Evolutionary conservation across 2,113 vertebrate genomes (phyloP), one percentile per base, ranked within the genome.

Genomic region (Procavia capensis): DNA sequence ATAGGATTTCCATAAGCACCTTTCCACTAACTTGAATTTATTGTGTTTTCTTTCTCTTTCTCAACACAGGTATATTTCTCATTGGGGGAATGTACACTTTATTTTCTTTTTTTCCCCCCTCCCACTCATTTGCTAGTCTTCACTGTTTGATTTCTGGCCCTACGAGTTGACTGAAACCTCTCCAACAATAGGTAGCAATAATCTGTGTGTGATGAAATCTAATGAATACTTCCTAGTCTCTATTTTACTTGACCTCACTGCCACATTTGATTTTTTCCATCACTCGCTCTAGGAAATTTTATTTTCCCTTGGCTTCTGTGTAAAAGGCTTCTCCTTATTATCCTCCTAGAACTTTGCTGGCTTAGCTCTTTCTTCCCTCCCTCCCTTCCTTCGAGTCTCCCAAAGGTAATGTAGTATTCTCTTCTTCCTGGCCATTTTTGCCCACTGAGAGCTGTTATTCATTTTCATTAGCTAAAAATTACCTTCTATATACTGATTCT

Each of bases 261-360:
- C 11, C 31, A 70, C 43, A 70, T 86, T n/a, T 95, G 63, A 92
- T 92, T 85, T 75, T 78, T 96, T 93, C 95, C 31, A 95, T 95
- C 24, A 95, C 39, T 88, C 83, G 54, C 66, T 92, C 13, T 20
- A 82, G 43, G 43, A 92, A 91, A 85, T 63, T 93, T 78, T 76
- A 88, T 96, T 92, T 96, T 88, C 19, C 25, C 13, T 80, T 89
- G 64, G 9, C 6, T 92, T 87, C 29, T 68, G 59, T 54, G 29
- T 86, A 66, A 57, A 86, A 91, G 50, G 0, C 34, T 13, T 68
- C 31, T 78, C 10, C 27, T 80, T 3, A 13, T 76, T 81, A 63
- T 95, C 22, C 63, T 86, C 66, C 66, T 88, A 64, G 80, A 93
- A 75, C 2, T 86, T 82, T 91, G 25, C 25, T 85, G 45, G n/a